A percentile compares a stretch with the other conserved stretches of the same genome.
phyloP scores from a whole-genome alignment of 2,888 invertebrate genomes.

The Molanna angustata region DNA sequence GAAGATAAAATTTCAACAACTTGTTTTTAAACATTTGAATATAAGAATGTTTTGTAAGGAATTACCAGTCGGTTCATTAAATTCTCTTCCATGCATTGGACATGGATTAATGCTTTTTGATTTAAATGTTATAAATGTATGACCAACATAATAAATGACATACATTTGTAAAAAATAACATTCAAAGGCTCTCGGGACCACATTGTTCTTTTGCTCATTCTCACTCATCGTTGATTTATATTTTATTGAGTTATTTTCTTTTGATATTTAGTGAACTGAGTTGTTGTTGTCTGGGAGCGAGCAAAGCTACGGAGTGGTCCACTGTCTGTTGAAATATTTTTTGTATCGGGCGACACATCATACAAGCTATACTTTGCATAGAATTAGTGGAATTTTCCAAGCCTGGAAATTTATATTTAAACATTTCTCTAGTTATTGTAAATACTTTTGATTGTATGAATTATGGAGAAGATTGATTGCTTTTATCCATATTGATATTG shows the following conservation, averaged over 20 bases:
- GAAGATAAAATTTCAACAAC: no score
- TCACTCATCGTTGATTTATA: constrained; percentile 8
- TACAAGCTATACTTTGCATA: constrained; percentile 93
- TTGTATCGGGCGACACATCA: constrained; percentile 38
- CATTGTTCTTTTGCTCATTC: constrained; percentile 22
- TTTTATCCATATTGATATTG: constrained; percentile 20
- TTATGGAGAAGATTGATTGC: no score
- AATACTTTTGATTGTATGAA: no score
- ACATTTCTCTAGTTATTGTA: constrained; percentile 21
- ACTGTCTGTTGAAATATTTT: constrained; percentile 27
- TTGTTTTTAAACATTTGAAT: no score
- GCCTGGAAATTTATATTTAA: constrained; percentile 54
- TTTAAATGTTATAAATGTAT: constrained; percentile 20
- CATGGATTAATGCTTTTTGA: constrained; percentile 23
- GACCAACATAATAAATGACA: constrained; percentile 9
- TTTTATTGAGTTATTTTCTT: no score
- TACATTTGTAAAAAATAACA: constrained; percentile 18
- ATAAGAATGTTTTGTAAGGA: no score
- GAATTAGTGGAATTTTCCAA: constrained; percentile 87
- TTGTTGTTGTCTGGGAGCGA: constrained; percentile 10
- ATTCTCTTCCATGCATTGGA: constrained; percentile 15
- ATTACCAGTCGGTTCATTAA: no score
- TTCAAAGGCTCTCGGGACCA: constrained; percentile 24
- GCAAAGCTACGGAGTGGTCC: constrained; percentile 21
- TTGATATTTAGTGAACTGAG: no score